Percentiles rank a stretch among this genome's conserved stretches.
Conservation (phyloP, 2,888 invertebrate genomes). For the Antheraea assamensis region DNA sequence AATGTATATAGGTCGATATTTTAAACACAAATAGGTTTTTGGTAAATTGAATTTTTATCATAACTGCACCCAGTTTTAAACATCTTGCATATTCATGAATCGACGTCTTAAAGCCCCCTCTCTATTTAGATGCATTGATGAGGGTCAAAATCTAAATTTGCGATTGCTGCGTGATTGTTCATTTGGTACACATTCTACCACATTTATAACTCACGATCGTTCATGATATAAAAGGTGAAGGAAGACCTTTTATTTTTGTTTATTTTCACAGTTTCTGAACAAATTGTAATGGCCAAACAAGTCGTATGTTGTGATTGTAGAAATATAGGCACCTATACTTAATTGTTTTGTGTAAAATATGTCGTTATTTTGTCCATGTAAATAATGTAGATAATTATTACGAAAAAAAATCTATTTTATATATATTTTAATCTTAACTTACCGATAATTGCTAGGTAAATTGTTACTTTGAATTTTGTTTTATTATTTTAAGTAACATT, state of each 20-base stretch:
- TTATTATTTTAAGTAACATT: background rate
- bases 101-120: background rate
- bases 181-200: conserved; percentile 2
- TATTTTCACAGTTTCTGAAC: background rate
- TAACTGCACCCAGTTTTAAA: background rate
- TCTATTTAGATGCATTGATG: background rate
- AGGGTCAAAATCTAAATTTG: background rate
- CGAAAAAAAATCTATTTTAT: no score
- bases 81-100: background rate
- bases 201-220: background rate
- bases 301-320: background rate
- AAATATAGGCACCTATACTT: background rate
- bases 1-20: no score
- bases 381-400: no score
- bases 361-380: no score
- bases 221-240: conserved; percentile 2
- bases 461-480: no score
- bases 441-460: no score
- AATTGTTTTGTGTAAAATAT: background rate
- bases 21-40: no score
- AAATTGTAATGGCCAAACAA: background rate
- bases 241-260: background rate
- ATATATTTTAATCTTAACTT: no score
- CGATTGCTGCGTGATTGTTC: background rate
- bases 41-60: background rate